phyloP scores from a whole-genome alignment of 2,797 vertebrate species.

The Danio choprae region DNA sequence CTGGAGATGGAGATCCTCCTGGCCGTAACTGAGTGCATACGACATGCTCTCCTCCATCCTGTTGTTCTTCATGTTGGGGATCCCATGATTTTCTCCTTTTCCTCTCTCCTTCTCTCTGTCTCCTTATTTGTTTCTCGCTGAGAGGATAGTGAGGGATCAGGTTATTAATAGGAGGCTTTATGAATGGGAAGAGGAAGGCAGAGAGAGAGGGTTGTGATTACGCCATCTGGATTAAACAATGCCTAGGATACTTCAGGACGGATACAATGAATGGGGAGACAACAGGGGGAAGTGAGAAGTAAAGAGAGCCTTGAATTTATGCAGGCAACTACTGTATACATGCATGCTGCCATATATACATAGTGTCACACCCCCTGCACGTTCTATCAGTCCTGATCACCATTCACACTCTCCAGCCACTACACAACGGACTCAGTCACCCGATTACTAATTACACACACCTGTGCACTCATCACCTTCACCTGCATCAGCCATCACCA shows the following conservation, averaged over 20 bases:
- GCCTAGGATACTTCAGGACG: conserved; percentile 53
- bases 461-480: no score
- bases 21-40: conserved; percentile 35
- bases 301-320: neutral
- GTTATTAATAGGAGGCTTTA: conserved; percentile 62
- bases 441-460: no score
- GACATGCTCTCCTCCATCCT: conserved; percentile 58
- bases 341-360: neutral
- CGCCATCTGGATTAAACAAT: conserved; percentile 63
- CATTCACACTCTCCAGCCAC: no score
- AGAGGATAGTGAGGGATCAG: conserved; percentile 75
- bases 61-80: conserved; percentile 57
- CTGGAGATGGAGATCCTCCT: conserved; percentile 37
- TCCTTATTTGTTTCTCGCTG: conserved; percentile 77
- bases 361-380: no score
- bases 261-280: conserved; percentile 48
- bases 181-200: conserved; percentile 58
- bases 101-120: conserved; percentile 49
- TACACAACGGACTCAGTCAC: no score
- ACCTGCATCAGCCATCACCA: no score
- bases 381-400: no score
- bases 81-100: conserved; percentile 46
- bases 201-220: conserved; percentile 48
- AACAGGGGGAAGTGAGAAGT: conserved; percentile 22
- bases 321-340: neutral